A percentile compares a stretch with the other conserved stretches of the same genome.
phyloP scores from a whole-genome alignment of 2,113 vertebrate species.

The Procavia capensis region DNA sequence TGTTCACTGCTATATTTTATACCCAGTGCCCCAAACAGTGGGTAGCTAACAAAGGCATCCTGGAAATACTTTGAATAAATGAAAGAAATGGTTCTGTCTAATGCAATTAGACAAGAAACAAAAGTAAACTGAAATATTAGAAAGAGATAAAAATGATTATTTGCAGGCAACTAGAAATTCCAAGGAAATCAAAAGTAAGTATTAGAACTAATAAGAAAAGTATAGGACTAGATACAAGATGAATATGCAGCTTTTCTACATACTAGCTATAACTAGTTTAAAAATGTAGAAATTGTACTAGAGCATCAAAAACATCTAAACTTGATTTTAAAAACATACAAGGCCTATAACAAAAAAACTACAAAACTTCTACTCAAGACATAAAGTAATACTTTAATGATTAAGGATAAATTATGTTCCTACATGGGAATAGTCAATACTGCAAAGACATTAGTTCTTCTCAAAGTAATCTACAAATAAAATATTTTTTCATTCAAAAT shows the following conservation, averaged over 20 bases:
- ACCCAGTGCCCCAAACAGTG: not conserved
- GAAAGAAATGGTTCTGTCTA: not conserved
- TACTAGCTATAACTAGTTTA: not conserved
- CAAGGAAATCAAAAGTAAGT: not conserved
- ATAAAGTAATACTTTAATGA: not conserved
- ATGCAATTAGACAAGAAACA: not conserved
- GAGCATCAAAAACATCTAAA: not conserved
- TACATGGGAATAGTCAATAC: not conserved
- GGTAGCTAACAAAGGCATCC: not conserved
- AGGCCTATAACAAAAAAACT: not conserved
- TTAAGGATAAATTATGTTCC: not conserved
- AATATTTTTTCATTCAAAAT: slow-evolving; percentile 12
- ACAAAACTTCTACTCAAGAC: not conserved
- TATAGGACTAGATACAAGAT: not conserved
- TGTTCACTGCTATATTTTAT: not conserved
- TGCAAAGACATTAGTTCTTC: not conserved
- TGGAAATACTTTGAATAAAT: too few relatives aligned
- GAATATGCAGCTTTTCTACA: not conserved
- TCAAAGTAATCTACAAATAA: not conserved
- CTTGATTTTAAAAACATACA: not conserved
- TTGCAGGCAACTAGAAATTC: slow-evolving; percentile 6
- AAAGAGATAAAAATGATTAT: not conserved
- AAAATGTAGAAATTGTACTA: not conserved
- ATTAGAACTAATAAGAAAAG: not conserved
- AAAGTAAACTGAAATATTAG: not conserved